Evolutionary conservation across 2,888 invertebrate genomes (phyloP), one percentile per base, ranked within the genome.

Genomic region (Habrosyne pyritoides): DNA sequence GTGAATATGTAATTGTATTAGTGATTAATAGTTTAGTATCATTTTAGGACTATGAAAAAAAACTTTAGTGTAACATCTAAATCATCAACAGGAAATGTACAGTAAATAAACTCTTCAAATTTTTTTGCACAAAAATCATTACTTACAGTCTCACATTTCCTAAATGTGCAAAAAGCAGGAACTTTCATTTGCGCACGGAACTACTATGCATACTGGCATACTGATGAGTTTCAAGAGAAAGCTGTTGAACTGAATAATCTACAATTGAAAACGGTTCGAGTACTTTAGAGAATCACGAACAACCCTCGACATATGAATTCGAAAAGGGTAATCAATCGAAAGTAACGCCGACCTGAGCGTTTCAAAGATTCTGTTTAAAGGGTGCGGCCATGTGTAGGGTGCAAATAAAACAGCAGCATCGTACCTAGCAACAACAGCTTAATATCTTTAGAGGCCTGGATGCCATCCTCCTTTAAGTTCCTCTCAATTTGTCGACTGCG

Each of bases 391-490:
- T 56, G 50, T 53, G 66, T 61, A 57, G 65, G 57, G 54, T 61
- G 61, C 54, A 64, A 66, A 63, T 66, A 69, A 64, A 60, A 56
- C 55, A 61, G 58, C 53, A 66, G 65, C 53, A 65, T 61, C 95
- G 94, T 95, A 99, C 99, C 99, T 91, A 99, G 94, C 77, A 99
- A 95, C 77, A 99, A 94, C 77, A 99, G 95, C 94, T 99, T 99
- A 88, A 99, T 99, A 94, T 99, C 99, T 94, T 99, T 99, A 82
- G 99, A 98, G 63, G 99, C 99, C 91, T 98, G 98, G 82, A 99
- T 96, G 73, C 99, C 99, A 93, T 99, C 99, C 93, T 99, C 99
- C 93, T 99, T 99, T 79, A 99, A 94, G 91, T 98, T 97, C 93
- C 97, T 98, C 94, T 99, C 99, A 86, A 99, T 99, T 92, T 97